These are phyloP conservation scores for Zaprionus africanus DNA, from an alignment of 1,140 invertebrate genomes.

Conservation along the genomic window DNA sequence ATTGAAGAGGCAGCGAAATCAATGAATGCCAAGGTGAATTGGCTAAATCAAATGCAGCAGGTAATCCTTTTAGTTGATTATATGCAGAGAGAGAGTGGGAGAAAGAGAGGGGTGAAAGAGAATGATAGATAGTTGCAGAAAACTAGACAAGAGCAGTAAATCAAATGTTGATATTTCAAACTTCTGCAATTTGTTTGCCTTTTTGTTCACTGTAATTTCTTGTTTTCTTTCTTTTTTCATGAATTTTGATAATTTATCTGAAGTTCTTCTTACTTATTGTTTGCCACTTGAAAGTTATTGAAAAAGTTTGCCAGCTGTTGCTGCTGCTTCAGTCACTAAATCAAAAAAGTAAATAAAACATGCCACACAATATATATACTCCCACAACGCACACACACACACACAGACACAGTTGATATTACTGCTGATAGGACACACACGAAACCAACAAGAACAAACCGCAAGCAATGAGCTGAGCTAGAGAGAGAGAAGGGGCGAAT, in stretches of 20 bases:
- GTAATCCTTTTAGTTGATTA: background rate
- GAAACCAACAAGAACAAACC: constrained; percentile 10
- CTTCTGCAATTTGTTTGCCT: background rate
- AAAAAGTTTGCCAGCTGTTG: constrained; percentile 12
- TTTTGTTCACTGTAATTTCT: background rate
- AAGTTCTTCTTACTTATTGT: background rate
- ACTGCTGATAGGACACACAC: background rate
- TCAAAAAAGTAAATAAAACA: constrained; percentile 7
- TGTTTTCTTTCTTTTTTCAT: too few species aligned
- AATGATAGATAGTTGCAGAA: too few species aligned
- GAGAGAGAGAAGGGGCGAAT: background rate
- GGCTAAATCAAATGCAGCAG: background rate
- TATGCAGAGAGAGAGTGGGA: too few species aligned
- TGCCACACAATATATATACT: constrained; percentile 7
- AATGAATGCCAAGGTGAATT: background rate
- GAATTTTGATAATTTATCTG: background rate
- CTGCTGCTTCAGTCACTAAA: background rate
- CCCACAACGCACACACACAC: background rate
- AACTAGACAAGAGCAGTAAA: background rate
- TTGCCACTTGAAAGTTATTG: constrained; percentile 13
- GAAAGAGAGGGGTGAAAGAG: too few species aligned
- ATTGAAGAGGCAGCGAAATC: background rate
- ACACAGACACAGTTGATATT: background rate
- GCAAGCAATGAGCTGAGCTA: constrained; percentile 22
- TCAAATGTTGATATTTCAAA: background rate